A percentile compares a stretch with the other conserved stretches of the same genome.
These are phyloP conservation scores for Caracal caracal DNA, from an alignment of 2,113 vertebrate genomes.

Conservation along the genomic window DNA sequence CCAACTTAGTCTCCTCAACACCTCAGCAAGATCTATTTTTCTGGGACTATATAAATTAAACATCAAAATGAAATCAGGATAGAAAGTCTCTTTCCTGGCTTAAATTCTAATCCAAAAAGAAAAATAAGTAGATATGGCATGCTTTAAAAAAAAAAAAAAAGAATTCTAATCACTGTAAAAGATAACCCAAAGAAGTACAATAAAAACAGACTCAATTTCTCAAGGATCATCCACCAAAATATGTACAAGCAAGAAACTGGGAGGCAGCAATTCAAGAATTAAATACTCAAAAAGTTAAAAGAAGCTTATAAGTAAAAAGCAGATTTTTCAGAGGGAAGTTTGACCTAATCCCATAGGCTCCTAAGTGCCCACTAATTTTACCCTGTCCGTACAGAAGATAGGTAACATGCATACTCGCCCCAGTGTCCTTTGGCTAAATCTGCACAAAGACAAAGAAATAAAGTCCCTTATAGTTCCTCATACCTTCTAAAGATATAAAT, in stretches of 20 bases:
- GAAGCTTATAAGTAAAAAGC: not conserved
- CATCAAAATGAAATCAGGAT: not conserved
- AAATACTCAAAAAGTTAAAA: not conserved
- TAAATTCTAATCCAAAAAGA: not conserved
- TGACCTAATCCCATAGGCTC: not conserved
- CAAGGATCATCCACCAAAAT: not conserved
- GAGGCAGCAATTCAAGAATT: not conserved
- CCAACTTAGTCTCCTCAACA: not conserved
- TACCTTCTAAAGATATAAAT: not conserved
- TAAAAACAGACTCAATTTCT: not conserved
- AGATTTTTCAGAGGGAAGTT: not conserved
- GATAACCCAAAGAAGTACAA: not conserved
- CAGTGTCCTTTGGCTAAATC: not conserved
- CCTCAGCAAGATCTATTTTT: not conserved
- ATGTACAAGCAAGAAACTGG: not conserved
- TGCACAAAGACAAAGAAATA: not conserved
- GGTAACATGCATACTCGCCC: not conserved
- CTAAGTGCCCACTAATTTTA: not conserved
- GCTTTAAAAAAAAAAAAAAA: not conserved
- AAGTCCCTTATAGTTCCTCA: not conserved
- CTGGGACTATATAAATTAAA: not conserved
- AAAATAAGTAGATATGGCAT: not conserved
- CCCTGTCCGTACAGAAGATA: not conserved
- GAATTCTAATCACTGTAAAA: not conserved
- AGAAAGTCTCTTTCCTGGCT: not conserved